These are phyloP conservation scores for Eupithecia dodoneata DNA, from an alignment of 2,888 invertebrate genomes.

Conservation along the genomic window DNA sequence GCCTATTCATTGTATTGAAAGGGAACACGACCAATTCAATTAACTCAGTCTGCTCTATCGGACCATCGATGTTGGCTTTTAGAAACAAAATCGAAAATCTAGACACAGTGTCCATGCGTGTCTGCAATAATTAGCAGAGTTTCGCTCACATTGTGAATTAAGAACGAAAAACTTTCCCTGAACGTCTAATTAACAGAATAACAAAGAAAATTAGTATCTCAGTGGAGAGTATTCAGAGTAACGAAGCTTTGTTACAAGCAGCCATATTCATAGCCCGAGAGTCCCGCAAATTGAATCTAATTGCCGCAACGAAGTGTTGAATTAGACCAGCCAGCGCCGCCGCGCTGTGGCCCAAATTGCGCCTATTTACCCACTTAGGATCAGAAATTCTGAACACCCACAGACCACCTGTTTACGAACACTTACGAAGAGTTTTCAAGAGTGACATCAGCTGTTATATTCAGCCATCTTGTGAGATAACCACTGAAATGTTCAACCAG, in stretches of 20 bases:
- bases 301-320: slow-evolving; percentile 83
- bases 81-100: slow-evolving; percentile 56
- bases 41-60: slow-evolving; percentile 53
- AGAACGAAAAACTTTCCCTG: slow-evolving; percentile 49
- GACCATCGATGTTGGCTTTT: slow-evolving; percentile 60
- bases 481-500: slow-evolving; percentile 42
- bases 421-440: slow-evolving; percentile 65
- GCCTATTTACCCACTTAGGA: slow-evolving; percentile 79
- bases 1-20: slow-evolving; percentile 48
- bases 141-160: slow-evolving; percentile 32
- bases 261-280: slow-evolving; percentile 69
- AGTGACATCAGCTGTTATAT: slow-evolving; percentile 63
- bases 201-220: slow-evolving; percentile 54
- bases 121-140: slow-evolving; percentile 34
- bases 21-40: slow-evolving; percentile 65
- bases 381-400: slow-evolving; percentile 70
- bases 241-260: slow-evolving; percentile 71
- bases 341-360: slow-evolving; percentile 74
- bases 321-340: slow-evolving; percentile 68
- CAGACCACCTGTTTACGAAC: slow-evolving; percentile 76
- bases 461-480: slow-evolving; percentile 48
- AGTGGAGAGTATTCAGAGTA: slow-evolving; percentile 58
- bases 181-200: slow-evolving; percentile 55
- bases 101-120: slow-evolving; percentile 35
- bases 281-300: slow-evolving; percentile 80